phyloP scores from a whole-genome alignment of 2,113 vertebrate genomes.

The Enhydra lutris region DNA sequence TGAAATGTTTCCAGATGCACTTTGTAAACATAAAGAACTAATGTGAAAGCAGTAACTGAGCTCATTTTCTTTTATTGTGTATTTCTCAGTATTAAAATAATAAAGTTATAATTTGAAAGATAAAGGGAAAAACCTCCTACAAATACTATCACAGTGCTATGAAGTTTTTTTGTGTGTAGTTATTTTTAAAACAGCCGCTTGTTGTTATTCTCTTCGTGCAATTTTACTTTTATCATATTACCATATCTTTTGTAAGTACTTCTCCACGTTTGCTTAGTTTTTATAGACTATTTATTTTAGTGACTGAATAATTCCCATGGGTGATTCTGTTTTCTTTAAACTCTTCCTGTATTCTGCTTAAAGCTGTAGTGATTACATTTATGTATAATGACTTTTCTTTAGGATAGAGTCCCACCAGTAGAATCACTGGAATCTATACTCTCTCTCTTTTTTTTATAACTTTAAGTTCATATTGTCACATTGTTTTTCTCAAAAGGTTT shows the following conservation, averaged over 20 bases:
- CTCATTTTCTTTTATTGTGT: not conserved
- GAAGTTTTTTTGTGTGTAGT: not conserved
- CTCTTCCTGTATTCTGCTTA: not conserved
- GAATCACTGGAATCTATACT: not conserved
- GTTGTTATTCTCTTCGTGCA: not conserved
- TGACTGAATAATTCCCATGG: not conserved
- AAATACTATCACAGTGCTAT: not conserved
- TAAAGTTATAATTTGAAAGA: not conserved
- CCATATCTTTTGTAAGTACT: not conserved
- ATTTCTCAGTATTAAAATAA: not conserved
- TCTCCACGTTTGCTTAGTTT: not conserved
- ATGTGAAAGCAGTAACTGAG: not conserved
- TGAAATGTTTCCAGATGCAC: conserved; percentile 11
- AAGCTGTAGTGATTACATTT: not conserved
- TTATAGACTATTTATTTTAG: not conserved
- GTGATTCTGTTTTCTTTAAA: not conserved
- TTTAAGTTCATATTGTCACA: not conserved
- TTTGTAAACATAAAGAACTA: conserved; percentile 18
- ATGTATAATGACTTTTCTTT: not conserved
- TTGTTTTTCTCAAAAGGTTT: not conserved
- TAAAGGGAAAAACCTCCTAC: not conserved
- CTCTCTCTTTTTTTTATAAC: not conserved
- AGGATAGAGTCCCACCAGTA: not conserved
- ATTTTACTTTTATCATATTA: not conserved
- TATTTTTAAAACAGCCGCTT: conserved; percentile 5